Evolutionary conservation across 2,888 invertebrate species (phyloP), one percentile per base, ranked within the genome.

Genomic region (Agonopterix heracliana): DNA sequence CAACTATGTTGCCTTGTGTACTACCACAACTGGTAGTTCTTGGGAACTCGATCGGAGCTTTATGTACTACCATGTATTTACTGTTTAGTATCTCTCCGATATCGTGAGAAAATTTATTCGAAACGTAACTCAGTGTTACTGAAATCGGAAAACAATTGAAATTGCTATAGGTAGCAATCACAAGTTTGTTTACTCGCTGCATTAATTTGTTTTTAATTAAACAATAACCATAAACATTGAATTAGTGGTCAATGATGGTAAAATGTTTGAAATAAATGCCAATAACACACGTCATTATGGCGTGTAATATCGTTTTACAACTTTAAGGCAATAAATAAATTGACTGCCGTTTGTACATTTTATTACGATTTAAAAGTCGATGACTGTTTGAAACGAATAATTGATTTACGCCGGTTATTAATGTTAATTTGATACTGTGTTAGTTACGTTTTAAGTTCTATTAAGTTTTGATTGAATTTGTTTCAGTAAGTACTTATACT

Each of bases 351-450:
- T 85, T 78, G 81, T 85, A 81, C 74, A 85, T 82, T 87, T 87
- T 87, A 88, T 87, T 86, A 82, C 83, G 78, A 87, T 87, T 88
- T 86, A 83, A 86, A 82, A 86, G 81, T 86, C 84, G 81, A 84
- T 78, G 83, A 83, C 73, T 83, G 81, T 76, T 81, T 78, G 70
- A 78, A 78, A 80, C 76, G 79, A 78, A 85, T 87, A 84, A 85
- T 85, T 86, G 84, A 87, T 88, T 87, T 85, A 88, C 72, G 68
- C 54, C 60, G 78, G 80, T 76, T 83, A 82, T 82, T 83, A 81
- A 78, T 76, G 74, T 73, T 77, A 76, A 83, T 85, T 84, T 82
- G 78, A 52, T 49, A 46, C 44, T 42, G 45, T 38, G 14, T 9
- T 12, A 12, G 12, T 17, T 26, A 46, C 38, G 4, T n/a, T 46